Base-by-base conservation (phyloP, 2,888 invertebrate species). In the Serrognathus titanus region DNA sequence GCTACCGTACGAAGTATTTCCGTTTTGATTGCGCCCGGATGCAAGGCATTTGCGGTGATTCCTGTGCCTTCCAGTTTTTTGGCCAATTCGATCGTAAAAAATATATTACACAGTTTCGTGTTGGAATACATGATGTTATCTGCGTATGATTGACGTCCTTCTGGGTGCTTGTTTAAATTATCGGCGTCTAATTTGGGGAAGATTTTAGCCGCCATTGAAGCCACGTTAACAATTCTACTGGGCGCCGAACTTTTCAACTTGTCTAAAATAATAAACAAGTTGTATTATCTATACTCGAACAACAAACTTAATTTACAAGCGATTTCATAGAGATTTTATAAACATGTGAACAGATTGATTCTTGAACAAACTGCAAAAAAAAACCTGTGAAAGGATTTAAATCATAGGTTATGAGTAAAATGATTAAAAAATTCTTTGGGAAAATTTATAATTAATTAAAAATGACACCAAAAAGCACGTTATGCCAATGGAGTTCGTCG, bases 171-270 rank as follows among this genome's bases (percentile, higher is more conserved):
- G 48, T 53, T 48, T 9, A 53, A 12, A 39, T 47, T 36, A 10
- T 53, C 48, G 8, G 38, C 20, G 13, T 16, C 36, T 16, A 53
- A 12, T 16, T 13, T 47, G n/a, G 40, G 39, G 3, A n/a, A 38
- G 3, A 16, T 16, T 53, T 53, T 53, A 3, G 53, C 53, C 24
- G 48, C 8, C 1, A 58, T 10, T 6, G 71, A 72, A 4, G 71
- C 61, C 2, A 72, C 69, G 43, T 69, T 73, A 9, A 72, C 62
- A 51, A 72, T 70, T 51, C 70, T 60, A 39, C 67, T 67, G 13
- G 66, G 65, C n/a, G 66, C 62, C n/a, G 70, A 65, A 63, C 68
- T 70, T 53, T 69, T 72, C 38, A 85, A 72, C 69, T 84, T 82
- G 54, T 80, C 82, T 53, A 80, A 12, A 53, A 53, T 12, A 41